Percentiles rank a stretch among this genome's conserved stretches.
Conservation (phyloP, 53 echinoderm and acorn worm species). For the Zoroaster sp. region DNA sequence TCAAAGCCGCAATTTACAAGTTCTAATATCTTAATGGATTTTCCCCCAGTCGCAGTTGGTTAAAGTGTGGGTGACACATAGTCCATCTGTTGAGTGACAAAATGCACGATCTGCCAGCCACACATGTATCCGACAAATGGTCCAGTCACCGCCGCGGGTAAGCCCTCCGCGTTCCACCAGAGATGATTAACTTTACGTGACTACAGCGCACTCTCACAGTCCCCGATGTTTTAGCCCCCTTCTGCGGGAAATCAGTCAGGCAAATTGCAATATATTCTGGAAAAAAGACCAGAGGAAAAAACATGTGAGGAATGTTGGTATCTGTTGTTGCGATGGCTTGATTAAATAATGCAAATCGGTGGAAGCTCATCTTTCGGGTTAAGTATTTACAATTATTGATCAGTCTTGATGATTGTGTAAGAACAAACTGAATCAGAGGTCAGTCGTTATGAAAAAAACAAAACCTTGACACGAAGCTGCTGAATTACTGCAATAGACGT, state of each 20-base stretch:
- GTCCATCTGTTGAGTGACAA: neutral
- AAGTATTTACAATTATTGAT: no score
- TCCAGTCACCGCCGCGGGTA: neutral
- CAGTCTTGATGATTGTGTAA: no score
- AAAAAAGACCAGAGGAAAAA: neutral
- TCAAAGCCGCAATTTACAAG: neutral
- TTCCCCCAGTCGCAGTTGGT: neutral
- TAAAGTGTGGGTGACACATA: conserved; percentile 1
- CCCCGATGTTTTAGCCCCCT: neutral
- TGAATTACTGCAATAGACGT: no score
- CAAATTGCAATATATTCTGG: neutral
- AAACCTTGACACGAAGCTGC: no score
- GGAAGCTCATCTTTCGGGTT: no score
- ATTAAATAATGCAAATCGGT: no score
- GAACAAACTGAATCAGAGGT: no score
- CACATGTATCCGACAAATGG: neutral
- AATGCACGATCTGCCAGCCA: neutral
- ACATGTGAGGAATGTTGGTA: no score
- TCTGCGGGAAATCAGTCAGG: neutral
- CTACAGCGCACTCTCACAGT: neutral
- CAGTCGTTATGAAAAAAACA: no score
- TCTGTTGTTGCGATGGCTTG: no score
- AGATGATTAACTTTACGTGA: neutral
- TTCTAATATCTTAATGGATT: neutral
- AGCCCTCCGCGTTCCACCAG: neutral